A percentile compares a stretch with the other conserved stretches of the same genome.
Evolutionary conservation across 2,113 vertebrate genomes (phyloP).

Genomic region (Pavo muticus): DNA sequence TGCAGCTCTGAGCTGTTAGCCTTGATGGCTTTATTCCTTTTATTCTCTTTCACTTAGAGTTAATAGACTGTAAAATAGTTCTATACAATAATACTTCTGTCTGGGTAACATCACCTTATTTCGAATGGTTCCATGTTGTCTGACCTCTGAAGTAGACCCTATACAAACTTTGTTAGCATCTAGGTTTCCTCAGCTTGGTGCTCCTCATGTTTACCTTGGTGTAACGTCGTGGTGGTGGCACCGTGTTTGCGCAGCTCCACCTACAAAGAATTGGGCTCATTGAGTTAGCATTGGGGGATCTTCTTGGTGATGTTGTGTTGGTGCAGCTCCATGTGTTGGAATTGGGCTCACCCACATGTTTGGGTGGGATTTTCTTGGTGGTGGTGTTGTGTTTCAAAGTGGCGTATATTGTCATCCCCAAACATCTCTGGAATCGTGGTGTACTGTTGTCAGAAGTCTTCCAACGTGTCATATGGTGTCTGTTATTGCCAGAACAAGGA

Average conservation of each 20-base stretch:
- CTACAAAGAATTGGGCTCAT: not conserved
- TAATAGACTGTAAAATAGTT: not conserved
- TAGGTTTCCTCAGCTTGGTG: not conserved
- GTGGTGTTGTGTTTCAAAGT: accelerated
- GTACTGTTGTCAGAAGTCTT: not conserved
- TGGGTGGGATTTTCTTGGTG: not conserved
- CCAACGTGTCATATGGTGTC: accelerated
- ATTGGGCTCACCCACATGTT: not conserved
- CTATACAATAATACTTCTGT: not conserved
- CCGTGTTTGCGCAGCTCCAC: not conserved
- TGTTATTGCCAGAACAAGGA: accelerated
- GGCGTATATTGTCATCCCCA: not conserved
- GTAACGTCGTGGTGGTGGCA: not conserved
- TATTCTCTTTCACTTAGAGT: not conserved
- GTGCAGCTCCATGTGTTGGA: not conserved
- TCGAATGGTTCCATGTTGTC: not conserved
- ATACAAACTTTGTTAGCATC: not conserved
- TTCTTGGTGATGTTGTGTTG: not conserved
- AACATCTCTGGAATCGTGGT: accelerated
- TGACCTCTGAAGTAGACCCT: accelerated
- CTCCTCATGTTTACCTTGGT: not conserved
- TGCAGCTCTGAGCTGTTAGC: not conserved
- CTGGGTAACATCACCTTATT: not conserved
- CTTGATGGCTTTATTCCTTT: not conserved
- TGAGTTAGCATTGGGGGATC: not conserved